Conservation (phyloP, 1,140 invertebrate species). For the Armadillidium nasatum region DNA sequence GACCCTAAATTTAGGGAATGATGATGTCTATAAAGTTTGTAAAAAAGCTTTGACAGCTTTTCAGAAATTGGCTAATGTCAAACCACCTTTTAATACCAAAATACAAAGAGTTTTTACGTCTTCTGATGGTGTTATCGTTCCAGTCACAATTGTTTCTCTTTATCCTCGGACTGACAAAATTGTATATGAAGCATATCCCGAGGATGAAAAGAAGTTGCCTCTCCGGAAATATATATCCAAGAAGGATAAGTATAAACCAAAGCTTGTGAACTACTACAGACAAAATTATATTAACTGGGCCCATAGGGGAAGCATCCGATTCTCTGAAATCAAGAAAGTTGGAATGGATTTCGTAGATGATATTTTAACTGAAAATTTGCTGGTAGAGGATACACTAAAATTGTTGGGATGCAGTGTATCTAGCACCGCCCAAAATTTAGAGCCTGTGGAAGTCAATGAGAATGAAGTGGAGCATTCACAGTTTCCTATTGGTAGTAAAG, state of each 20-base stretch:
- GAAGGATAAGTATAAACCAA: neutral
- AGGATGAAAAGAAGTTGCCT: constrained; percentile 5
- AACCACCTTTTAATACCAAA: constrained; percentile 22
- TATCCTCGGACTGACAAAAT: neutral
- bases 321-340: neutral
- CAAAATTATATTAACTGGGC: constrained; percentile 28
- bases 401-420: constrained; percentile 18
- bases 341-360: constrained; percentile 23
- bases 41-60: constrained; percentile 25
- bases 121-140: constrained; percentile 18
- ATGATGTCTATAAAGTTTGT: constrained; percentile 12
- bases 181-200: neutral
- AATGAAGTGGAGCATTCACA: constrained; percentile 19
- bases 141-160: constrained; percentile 16
- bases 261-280: neutral
- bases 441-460: constrained; percentile 14
- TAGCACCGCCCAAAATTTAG: neutral
- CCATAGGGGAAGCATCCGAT: neutral
- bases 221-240: constrained; percentile 7
- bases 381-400: constrained; percentile 9
- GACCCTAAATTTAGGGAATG: constrained; percentile 17
- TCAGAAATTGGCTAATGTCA: constrained; percentile 25
- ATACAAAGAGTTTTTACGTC: constrained; percentile 20
- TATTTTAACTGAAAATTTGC: constrained; percentile 10
- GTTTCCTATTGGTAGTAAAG: neutral